A percentile compares a stretch with the other conserved stretches of the same genome.
Conservation (phyloP, 2,797 vertebrate species). For the Ciconia nigra region DNA sequence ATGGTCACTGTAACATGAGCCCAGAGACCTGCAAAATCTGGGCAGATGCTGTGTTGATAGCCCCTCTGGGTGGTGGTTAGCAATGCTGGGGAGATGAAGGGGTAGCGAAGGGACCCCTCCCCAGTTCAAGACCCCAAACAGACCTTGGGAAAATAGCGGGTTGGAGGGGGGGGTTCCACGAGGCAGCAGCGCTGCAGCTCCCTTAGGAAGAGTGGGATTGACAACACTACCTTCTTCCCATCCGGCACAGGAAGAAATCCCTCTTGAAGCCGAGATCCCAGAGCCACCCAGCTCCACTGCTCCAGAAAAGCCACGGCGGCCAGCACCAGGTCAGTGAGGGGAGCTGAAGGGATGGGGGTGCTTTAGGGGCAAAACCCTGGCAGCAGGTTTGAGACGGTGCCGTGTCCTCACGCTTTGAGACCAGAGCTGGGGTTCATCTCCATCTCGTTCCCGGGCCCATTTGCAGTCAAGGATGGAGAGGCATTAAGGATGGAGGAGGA, state of each 20-base stretch:
- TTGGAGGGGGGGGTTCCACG: not conserved
- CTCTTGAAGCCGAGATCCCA: conserved; percentile 18
- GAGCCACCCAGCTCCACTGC: conserved; percentile 30
- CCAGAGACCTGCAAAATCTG: not conserved
- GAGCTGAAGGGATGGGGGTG: rapidly evolving
- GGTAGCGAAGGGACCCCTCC: not conserved
- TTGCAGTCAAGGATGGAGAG: not conserved
- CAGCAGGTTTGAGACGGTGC: not conserved
- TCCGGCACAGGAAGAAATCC: conserved; percentile 50
- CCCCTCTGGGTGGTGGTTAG: rapidly evolving
- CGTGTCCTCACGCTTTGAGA: rapidly evolving
- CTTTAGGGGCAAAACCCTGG: not conserved
- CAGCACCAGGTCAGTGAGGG: conserved; percentile 59
- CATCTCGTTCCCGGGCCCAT: not conserved
- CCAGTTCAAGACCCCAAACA: not conserved
- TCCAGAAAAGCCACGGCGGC: conserved; percentile 35
- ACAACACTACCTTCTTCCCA: not conserved
- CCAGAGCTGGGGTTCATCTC: not conserved
- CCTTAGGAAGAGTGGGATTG: not conserved
- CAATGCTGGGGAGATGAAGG: not conserved
- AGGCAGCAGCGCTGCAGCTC: not conserved
- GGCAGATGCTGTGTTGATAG: not conserved
- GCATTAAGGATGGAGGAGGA: no score
- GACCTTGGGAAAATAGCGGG: not conserved
- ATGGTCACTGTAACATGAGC: not conserved